Evolutionary conservation across 92 coral and sea anemone genomes (phyloP).

Genomic region (Paragorgia papillata): DNA sequence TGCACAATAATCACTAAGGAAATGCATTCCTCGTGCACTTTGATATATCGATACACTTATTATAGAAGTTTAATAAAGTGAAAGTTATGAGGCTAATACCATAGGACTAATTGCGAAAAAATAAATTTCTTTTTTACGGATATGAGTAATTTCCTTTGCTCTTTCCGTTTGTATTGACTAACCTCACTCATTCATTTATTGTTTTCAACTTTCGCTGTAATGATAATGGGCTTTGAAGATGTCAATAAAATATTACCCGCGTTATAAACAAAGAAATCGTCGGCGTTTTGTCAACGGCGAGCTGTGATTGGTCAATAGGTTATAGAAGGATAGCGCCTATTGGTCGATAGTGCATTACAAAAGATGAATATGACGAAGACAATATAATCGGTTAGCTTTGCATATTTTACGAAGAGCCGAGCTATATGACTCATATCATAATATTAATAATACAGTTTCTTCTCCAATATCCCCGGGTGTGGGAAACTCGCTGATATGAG

Average conservation of each 20-base stretch:
- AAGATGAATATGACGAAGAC: slow-evolving; percentile 39
- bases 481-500: slow-evolving; percentile 30
- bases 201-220: background rate
- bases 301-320: slow-evolving; percentile 21
- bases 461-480: slow-evolving; percentile 32
- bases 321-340: background rate
- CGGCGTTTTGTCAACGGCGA: background rate
- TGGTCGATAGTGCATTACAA: slow-evolving; percentile 23
- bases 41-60: too few species aligned
- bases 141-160: slow-evolving; percentile 14
- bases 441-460: background rate
- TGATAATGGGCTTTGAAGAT: background rate
- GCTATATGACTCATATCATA: slow-evolving; percentile 16
- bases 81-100: too few species aligned
- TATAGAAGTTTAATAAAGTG: too few species aligned
- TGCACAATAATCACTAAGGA: too few species aligned
- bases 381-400: slow-evolving; percentile 36
- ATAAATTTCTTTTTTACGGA: background rate
- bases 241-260: slow-evolving; percentile 36
- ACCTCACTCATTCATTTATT: background rate
- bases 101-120: too few species aligned
- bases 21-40: too few species aligned
- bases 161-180: slow-evolving; percentile 13
- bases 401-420: slow-evolving; percentile 30
- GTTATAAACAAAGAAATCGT: background rate